Percentiles rank a stretch among this genome's conserved stretches.
Evolutionary conservation across 2,797 vertebrate genomes (phyloP).

Genomic region (Sebastes diaconus): DNA sequence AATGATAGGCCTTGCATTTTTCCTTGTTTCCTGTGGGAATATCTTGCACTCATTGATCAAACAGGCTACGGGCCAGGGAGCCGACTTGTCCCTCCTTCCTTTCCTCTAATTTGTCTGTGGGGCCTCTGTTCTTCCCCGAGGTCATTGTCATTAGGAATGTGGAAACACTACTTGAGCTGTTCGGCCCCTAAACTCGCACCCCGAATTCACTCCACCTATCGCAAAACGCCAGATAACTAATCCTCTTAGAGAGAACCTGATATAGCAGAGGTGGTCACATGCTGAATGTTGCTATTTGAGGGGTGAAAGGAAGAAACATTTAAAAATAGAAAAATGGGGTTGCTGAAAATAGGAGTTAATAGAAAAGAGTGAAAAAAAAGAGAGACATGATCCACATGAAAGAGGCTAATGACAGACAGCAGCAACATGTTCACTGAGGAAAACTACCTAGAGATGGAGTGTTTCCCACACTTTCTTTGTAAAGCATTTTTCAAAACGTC

Average conservation of each 20-base stretch:
- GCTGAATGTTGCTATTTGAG: not conserved
- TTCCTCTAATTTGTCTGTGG: constrained; percentile 30
- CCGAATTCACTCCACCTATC: constrained; percentile 39
- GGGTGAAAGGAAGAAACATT: not conserved
- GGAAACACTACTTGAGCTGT: constrained; percentile 18
- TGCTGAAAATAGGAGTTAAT: not conserved
- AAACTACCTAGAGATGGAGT: not conserved
- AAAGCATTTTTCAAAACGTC: not conserved
- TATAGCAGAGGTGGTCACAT: constrained; percentile 25
- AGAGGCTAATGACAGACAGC: not conserved
- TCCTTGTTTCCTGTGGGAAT: constrained; percentile 28
- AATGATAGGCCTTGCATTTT: constrained; percentile 5
- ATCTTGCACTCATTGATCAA: constrained; percentile 20
- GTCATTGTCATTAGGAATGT: constrained; percentile 40
- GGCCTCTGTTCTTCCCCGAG: constrained; percentile 12
- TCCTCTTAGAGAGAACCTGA: constrained; percentile 52
- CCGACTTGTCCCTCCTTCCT: not conserved
- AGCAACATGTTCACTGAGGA: not conserved
- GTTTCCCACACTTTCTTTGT: not conserved
- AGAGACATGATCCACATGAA: constrained; percentile 1
- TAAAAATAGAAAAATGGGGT: not conserved
- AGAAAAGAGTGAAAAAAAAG: not conserved
- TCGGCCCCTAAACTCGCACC: not conserved
- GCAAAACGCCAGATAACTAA: constrained; percentile 41
- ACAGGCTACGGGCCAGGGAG: constrained; percentile 1